Conservation (phyloP, 2,113 vertebrate species). For the Loxodonta africana region DNA sequence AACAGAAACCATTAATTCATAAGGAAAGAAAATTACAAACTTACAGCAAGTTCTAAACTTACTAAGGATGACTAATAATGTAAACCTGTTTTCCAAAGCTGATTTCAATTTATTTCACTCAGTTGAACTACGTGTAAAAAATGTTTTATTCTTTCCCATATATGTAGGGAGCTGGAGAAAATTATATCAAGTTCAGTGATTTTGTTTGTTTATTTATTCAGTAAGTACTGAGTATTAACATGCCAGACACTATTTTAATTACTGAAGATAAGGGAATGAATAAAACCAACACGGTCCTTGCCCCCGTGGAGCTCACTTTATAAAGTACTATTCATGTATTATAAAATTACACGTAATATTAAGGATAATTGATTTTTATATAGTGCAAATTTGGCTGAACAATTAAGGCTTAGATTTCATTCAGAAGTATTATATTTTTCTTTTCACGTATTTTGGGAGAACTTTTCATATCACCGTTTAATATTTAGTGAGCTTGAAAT, state of each 20-base stretch:
- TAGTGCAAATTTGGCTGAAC: neutral
- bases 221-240: neutral
- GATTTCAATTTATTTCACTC: slow-evolving; percentile 37
- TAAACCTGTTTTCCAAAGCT: neutral
- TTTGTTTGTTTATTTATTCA: slow-evolving; percentile 37
- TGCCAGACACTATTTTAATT: neutral
- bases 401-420: neutral
- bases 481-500: neutral
- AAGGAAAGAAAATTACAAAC: slow-evolving; percentile 19
- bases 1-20: slow-evolving; percentile 8
- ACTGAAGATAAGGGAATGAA: neutral
- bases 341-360: slow-evolving; percentile 36
- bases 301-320: neutral
- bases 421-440: slow-evolving; percentile 7
- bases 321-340: slow-evolving; percentile 13
- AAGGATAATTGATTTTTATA: slow-evolving; percentile 39
- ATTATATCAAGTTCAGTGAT: slow-evolving; percentile 36
- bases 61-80: neutral
- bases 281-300: neutral
- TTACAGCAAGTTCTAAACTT: neutral
- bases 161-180: slow-evolving; percentile 21
- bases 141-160: neutral
- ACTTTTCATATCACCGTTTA: neutral
- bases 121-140: slow-evolving; percentile 3
- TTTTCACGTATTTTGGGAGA: slow-evolving; percentile 15